Evolutionary conservation across 2,888 invertebrate genomes (phyloP).

Genomic region (Hypomecis punctinalis): DNA sequence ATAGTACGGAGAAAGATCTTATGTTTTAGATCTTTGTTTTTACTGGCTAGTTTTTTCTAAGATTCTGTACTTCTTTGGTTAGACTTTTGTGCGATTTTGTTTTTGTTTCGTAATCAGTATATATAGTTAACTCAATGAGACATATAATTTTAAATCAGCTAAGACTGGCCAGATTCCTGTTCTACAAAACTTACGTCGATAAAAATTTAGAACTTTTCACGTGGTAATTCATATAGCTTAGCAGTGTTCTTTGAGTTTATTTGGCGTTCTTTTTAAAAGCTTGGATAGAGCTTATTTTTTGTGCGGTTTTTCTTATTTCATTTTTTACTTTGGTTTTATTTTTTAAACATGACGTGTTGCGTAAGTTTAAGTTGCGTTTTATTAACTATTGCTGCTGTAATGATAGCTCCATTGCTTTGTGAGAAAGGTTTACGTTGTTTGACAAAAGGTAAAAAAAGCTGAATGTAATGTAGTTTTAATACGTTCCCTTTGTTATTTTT

Average conservation of each 20-base stretch:
- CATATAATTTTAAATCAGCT: constrained; percentile 16
- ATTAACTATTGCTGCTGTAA: constrained; percentile 49
- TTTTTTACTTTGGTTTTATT: neutral
- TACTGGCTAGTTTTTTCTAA: too few species aligned
- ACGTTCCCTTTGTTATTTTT: too few species aligned
- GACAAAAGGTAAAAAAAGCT: constrained; percentile 6
- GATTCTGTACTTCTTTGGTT: too few species aligned
- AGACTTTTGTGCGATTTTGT: too few species aligned
- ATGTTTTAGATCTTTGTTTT: too few species aligned
- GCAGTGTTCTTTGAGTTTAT: neutral
- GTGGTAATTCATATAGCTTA: neutral
- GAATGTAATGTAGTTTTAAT: neutral
- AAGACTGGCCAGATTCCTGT: constrained; percentile 14
- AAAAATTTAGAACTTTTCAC: constrained; percentile 11
- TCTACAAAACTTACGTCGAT: constrained; percentile 13
- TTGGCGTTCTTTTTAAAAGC: neutral
- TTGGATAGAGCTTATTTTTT: neutral
- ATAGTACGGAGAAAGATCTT: too few species aligned
- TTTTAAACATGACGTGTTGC: constrained; percentile 43
- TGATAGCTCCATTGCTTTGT: constrained; percentile 54
- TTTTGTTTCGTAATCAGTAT: neutral
- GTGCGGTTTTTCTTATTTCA: neutral
- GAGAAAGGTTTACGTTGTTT: constrained; percentile 51
- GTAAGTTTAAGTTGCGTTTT: constrained; percentile 48
- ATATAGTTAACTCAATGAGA: constrained; percentile 4